Base-by-base conservation (phyloP, 1,140 invertebrate species). In the Wasmannia auropunctata region DNA sequence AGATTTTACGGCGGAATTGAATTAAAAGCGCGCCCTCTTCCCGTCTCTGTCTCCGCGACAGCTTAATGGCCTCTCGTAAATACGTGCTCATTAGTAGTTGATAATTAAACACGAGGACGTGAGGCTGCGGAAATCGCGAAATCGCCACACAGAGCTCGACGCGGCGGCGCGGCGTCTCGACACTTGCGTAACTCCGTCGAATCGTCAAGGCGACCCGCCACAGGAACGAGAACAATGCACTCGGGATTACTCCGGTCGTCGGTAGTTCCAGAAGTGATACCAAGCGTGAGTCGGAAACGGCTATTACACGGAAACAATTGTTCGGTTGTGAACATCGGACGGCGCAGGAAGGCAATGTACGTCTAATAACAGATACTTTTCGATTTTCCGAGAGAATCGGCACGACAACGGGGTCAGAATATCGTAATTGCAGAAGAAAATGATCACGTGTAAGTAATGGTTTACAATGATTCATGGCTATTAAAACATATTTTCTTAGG, bases 251-350 rank as follows among this genome's bases (percentile, higher is more conserved):
- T 34, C n/a, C 65, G 60, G 4, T n/a, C 3, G n/a, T 11, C 19
- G 11, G 14, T 11, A 19, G 11, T 46, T 58, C n/a, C 25, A 84
- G 65, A 86, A 76, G 1, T 67, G 58, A 83, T 70, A 72, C 0
- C 76, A 56, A 58, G 60, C 75, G 63, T 80, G 54, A 83, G 46
- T 58, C 85, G 79, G 46, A 83, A 62, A 54, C 14, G 28, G 37
- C 16, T 28, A 63, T 84, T 84, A 84, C 40, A 8, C 22, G 56
- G 56, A 22, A 84, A 84, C 43, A 58, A 81, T 81, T 31, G 65
- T 40, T 69, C 46, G 25, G 51, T 80, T 81, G 65, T 40, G 31
- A 19, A 7, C 25, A 25, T 3, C 14, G 31, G 1, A n/a, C 58
- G 19, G 4, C 28, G 60, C 28, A 80, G 34, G 49, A 54, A 81